Evolutionary conservation across 2,113 vertebrate species (phyloP), one percentile per base, ranked within the genome.

Genomic region (Zosterops hypoxanthus): DNA sequence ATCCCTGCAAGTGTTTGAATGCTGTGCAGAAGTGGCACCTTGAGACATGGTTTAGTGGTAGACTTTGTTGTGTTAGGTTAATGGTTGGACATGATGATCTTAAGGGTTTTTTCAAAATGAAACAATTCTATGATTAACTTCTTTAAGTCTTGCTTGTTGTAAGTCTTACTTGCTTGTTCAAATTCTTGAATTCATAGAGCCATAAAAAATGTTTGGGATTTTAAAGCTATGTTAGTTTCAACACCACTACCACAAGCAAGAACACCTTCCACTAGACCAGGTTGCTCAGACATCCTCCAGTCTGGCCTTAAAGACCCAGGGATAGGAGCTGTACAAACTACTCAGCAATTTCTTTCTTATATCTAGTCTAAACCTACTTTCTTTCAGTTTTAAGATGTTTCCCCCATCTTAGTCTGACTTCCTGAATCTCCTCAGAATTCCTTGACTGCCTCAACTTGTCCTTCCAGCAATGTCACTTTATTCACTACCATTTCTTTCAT

Each of bases 401-500:
- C 8, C 39, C 31, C n/a, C 12, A 42, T 36, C 26, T 14, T 36
- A 50, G 14, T 29, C 28, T 25, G n/a, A 41, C 99, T 97, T 44
- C 98, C 98, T 2, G 84, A 76, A 29, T 99, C 99, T 6, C 92
- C 82, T 98, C 99, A 99, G 52, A 99, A 97, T 73, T 97, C 97
- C 91, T 96, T 97, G 82, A 99, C 97, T 91, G 98, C 98, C 55
- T 91, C 96, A n/a, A 85, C 96, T 17, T 91, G 94, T 83, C 71
- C 85, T 53, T 98, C 97, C 25, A 99, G 86, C 4, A 87, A 66
- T 23, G 96, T 77, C 50, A 98, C 97, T 92, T 98, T 98, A 90
- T 98, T 98, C 44, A 98, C 98, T 68, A 99, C 98, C 65, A 99
- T 97, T 75, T 98, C 98, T 94, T 97, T 97, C 91, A 99, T 93